Evolutionary conservation across 2,888 invertebrate genomes (phyloP).

Genomic region (Tillus elongatus): DNA sequence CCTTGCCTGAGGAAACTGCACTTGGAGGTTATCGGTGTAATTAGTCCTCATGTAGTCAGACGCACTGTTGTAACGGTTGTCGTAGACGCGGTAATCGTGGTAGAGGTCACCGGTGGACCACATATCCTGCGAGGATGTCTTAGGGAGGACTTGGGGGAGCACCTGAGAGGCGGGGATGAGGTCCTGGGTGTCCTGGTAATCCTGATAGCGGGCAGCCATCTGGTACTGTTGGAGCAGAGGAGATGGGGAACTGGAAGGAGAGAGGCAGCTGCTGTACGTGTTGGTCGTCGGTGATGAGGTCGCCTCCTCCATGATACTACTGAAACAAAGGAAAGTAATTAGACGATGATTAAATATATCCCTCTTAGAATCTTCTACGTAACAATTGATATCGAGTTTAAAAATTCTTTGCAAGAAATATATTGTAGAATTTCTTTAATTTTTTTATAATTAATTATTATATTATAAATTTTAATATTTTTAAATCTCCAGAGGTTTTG

Average conservation of each 20-base stretch:
- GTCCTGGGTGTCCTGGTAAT: slow-evolving; percentile 42
- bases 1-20: slow-evolving; percentile 49
- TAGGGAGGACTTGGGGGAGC: slow-evolving; percentile 36
- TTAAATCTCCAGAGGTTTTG: too few species aligned
- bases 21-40: slow-evolving; percentile 36
- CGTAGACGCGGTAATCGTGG: slow-evolving; percentile 36
- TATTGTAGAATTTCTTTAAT: too few species aligned
- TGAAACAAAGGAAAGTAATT: slow-evolving; percentile 27
- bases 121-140: slow-evolving; percentile 30
- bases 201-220: slow-evolving; percentile 40
- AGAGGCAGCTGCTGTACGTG: slow-evolving; percentile 37
- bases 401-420: too few species aligned
- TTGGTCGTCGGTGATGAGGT: slow-evolving; percentile 39
- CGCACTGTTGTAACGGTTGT: slow-evolving; percentile 28
- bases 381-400: too few species aligned
- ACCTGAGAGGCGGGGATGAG: slow-evolving; percentile 38
- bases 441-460: too few species aligned
- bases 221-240: slow-evolving; percentile 37
- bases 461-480: too few species aligned
- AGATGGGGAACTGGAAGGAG: slow-evolving; percentile 40
- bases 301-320: slow-evolving; percentile 40
- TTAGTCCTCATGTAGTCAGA: slow-evolving; percentile 33
- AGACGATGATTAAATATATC: too few species aligned
- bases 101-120: slow-evolving; percentile 33
- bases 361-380: too few species aligned